Conservation (phyloP, 2,797 vertebrate species). For the Phataginus tetradactyla region DNA sequence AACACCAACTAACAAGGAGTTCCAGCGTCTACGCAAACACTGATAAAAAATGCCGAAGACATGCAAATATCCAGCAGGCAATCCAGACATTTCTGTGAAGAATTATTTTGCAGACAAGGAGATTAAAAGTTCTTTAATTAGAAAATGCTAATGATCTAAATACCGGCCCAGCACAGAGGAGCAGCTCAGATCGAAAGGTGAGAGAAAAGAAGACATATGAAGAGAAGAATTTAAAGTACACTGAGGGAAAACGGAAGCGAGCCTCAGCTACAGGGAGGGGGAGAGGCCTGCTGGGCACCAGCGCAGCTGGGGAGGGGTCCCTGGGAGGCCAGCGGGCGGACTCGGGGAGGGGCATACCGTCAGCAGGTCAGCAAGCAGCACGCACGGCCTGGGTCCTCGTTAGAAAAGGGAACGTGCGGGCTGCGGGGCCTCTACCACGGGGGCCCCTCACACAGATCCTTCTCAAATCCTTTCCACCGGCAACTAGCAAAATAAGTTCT, state of each 20-base stretch:
- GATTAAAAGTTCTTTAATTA: accelerated
- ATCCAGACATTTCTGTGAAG: neutral
- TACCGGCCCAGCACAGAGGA: neutral
- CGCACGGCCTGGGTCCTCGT: no score
- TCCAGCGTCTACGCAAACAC: neutral
- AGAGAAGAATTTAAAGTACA: neutral
- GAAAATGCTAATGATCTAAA: neutral
- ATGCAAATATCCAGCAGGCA: neutral
- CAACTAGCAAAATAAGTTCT: neutral
- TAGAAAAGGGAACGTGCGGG: neutral
- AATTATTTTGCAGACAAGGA: neutral
- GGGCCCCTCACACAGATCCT: neutral
- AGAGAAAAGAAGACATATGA: accelerated
- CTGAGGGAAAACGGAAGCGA: accelerated
- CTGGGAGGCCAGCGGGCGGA: accelerated
- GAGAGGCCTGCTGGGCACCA: neutral
- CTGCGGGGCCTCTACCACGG: accelerated
- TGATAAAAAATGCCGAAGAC: accelerated
- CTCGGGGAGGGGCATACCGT: accelerated
- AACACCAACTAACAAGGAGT: no score
- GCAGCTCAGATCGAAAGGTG: neutral
- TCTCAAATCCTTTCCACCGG: neutral
- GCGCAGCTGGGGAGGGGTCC: neutral
- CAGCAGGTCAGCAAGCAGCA: accelerated
- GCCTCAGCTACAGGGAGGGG: accelerated